Evolutionary conservation across 2,888 invertebrate genomes (phyloP).

Genomic region (Baccha elongata): DNA sequence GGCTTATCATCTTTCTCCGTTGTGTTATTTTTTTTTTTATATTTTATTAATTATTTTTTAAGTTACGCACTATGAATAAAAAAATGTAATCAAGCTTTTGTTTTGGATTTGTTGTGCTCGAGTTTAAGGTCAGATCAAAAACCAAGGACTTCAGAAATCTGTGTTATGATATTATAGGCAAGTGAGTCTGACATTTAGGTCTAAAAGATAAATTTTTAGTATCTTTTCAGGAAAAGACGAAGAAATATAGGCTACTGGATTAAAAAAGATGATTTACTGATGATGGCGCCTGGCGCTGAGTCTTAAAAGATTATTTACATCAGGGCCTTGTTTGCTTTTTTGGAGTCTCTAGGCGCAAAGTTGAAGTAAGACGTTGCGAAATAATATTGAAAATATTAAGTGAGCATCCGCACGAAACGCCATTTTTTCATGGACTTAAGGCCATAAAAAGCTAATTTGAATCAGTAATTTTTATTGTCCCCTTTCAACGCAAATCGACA

Average conservation of each 20-base stretch:
- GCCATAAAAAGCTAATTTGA: too few relatives aligned
- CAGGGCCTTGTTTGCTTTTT: background rate
- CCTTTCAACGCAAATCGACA: too few relatives aligned
- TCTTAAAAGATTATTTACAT: background rate
- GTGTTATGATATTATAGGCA: background rate
- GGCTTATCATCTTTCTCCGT: conserved; percentile 37
- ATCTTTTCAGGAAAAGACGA: conserved; percentile 26
- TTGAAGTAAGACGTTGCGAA: too few relatives aligned
- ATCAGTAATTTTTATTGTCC: too few relatives aligned
- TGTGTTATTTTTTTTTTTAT: background rate
- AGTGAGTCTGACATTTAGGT: background rate
- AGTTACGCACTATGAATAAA: background rate
- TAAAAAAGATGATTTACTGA: background rate
- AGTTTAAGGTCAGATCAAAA: conserved; percentile 42
- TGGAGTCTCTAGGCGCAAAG: background rate
- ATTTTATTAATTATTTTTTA: background rate
- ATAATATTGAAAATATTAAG: too few relatives aligned
- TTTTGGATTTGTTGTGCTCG: background rate
- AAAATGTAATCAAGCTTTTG: conserved; percentile 4
- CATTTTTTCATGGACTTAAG: too few relatives aligned
- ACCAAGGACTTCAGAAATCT: conserved; percentile 12
- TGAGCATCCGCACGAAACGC: too few relatives aligned
- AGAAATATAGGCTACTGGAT: conserved; percentile 14
- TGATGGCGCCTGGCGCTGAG: background rate
- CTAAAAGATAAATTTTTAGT: background rate